Evolutionary conservation across 2,797 vertebrate species (phyloP), one percentile per base, ranked within the genome.

Genomic region (Silurus lanzhouensis): DNA sequence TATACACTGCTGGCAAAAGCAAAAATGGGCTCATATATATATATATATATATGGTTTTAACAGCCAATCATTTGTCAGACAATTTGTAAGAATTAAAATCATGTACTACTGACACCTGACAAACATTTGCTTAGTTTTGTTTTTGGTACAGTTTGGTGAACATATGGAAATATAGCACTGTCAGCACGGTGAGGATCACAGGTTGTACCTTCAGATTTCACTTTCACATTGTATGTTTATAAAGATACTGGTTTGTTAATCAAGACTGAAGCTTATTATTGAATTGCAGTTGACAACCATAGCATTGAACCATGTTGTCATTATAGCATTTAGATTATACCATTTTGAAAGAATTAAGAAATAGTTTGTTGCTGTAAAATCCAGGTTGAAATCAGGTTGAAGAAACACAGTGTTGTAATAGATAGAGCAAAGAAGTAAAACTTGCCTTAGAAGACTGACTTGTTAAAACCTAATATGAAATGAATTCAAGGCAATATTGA

Each of bases 381-480:
- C 48, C 72, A 75, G 14, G 2, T 48, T 27, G n/a, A 67, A 57
- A 27, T 81, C 77, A 75, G 77, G 31, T 79, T 82, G 71, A 84
- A 72, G 71, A 14, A 44, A 74, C 12, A 12, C 22, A 46, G 20
- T 52, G 22, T 6, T 72, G 81, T 46, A 86, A 60, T 61, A 58
- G 57, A 52, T 52, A 52, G 58, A 46, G n/a, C 31, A 48, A 67
- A 72, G 25, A 55, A 57, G 46, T 46, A 19, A 83, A 27, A 55
- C 63, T 19, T 68, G 61, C 38, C 22, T 76, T 67, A 83, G 38
- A 38, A 38, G 4, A 52, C 48, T 10, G 48, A 52, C 48, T 52
- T 52, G 6, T 52, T 52, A 52, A 52, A 52, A 52, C 48, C 48
- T 52, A 52, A 52, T 7, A 52, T 52, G 48, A 52, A 52, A 10